Conservation (phyloP, 2,113 vertebrate species). For the Eolophus roseicapilla region DNA sequence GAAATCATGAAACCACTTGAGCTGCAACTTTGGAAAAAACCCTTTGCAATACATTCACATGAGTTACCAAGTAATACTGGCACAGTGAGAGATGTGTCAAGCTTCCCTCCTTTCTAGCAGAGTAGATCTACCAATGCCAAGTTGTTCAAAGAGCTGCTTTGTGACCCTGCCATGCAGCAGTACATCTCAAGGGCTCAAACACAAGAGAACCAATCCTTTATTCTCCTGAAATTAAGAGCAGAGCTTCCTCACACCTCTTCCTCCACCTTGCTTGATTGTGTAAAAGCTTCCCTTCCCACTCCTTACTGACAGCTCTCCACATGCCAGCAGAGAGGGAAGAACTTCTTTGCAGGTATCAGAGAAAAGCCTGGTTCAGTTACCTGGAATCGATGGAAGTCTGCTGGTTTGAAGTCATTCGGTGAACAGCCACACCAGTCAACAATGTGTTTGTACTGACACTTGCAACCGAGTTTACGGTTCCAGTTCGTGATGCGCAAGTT, state of each 20-base stretch:
- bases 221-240: not conserved
- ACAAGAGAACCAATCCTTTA: not conserved
- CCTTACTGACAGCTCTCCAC: not conserved
- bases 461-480: constrained; percentile 93
- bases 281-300: not conserved
- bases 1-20: not conserved
- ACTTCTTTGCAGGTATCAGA: not conserved
- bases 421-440: constrained; percentile 96
- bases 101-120: not conserved
- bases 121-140: not conserved
- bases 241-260: not conserved
- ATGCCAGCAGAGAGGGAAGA: not conserved
- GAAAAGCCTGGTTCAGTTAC: constrained; percentile 62
- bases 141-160: not conserved
- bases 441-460: constrained; percentile 95
- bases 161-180: not conserved
- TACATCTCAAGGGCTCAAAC: not conserved
- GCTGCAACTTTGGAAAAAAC: not conserved
- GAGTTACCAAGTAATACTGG: not conserved
- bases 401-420: constrained; percentile 90
- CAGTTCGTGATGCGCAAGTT: constrained; percentile 95
- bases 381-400: constrained; percentile 97
- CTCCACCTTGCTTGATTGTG: not conserved
- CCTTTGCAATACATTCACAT: not conserved
- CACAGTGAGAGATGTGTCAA: not conserved